phyloP scores from a whole-genome alignment of 2,797 vertebrate species.

The Hylomyscus alleni region DNA sequence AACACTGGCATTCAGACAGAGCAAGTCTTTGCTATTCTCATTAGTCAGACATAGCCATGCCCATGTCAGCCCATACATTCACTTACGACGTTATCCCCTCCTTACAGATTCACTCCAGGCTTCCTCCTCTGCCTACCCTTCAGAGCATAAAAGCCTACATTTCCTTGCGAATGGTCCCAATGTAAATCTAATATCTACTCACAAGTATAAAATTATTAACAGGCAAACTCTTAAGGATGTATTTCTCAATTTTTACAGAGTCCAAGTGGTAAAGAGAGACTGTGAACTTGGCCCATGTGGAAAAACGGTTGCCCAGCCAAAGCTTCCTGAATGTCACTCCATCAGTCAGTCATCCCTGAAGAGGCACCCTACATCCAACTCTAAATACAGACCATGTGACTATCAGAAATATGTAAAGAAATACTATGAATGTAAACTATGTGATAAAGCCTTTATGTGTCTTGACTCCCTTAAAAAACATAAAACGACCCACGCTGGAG shows the following conservation, averaged over 20 bases:
- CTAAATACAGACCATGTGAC: not conserved
- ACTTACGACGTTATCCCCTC: too few species aligned
- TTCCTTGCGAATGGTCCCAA: not conserved
- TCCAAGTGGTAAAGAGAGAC: not conserved
- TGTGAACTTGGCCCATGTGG: not conserved
- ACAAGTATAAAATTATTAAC: not conserved
- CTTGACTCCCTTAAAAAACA: not conserved
- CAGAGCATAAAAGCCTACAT: too few species aligned
- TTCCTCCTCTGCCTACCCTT: not conserved
- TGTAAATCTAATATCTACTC: not conserved
- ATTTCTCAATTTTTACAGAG: slow-evolving; percentile 6
- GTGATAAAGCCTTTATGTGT: not conserved
- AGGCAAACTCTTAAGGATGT: not conserved
- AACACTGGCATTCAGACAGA: not conserved
- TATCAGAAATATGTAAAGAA: not conserved
- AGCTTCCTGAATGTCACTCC: not conserved
- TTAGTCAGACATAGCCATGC: not conserved
- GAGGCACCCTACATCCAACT: not conserved
- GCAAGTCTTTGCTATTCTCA: not conserved
- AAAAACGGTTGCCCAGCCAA: not conserved
- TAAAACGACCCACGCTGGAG: not conserved
- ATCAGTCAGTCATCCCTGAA: not conserved
- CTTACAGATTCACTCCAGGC: not conserved
- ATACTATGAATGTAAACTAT: not conserved
- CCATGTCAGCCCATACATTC: not conserved